A percentile compares a stretch with the other conserved stretches of the same genome.
Evolutionary conservation across 2,888 invertebrate genomes (phyloP).

Genomic region (Ferrisia virgata): DNA sequence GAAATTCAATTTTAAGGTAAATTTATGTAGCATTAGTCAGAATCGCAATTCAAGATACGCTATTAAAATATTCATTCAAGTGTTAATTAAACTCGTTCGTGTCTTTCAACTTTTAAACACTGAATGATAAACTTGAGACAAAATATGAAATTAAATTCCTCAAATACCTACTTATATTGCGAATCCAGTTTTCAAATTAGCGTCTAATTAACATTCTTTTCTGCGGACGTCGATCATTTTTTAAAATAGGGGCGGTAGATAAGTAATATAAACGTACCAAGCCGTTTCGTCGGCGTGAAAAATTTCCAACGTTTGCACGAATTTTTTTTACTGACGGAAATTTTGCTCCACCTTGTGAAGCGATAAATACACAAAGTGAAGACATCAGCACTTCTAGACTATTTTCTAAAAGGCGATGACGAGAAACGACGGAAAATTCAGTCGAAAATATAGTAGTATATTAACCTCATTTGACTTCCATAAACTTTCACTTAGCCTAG

Average conservation of each 20-base stretch:
- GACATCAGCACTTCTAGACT: too few species aligned
- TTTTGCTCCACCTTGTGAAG: too few species aligned
- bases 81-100: not conserved
- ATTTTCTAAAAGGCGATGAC: too few species aligned
- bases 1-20: not conserved
- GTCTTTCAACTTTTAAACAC: not conserved
- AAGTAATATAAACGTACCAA: too few species aligned
- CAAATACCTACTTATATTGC: not conserved
- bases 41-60: not conserved
- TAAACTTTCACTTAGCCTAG: too few species aligned
- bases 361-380: too few species aligned
- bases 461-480: too few species aligned
- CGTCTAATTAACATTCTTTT: not conserved
- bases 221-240: not conserved
- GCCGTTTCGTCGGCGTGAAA: too few species aligned
- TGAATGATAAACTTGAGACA: not conserved
- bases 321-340: too few species aligned
- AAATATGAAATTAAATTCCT: not conserved
- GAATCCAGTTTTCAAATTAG: not conserved
- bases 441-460: too few species aligned
- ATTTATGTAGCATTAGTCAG: not conserved
- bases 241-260: not conserved
- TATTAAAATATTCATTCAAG: not conserved
- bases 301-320: too few species aligned
- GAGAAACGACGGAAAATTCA: too few species aligned